These are phyloP conservation scores for Anhinga anhinga DNA, from an alignment of 2,113 vertebrate genomes.

Conservation along the genomic window DNA sequence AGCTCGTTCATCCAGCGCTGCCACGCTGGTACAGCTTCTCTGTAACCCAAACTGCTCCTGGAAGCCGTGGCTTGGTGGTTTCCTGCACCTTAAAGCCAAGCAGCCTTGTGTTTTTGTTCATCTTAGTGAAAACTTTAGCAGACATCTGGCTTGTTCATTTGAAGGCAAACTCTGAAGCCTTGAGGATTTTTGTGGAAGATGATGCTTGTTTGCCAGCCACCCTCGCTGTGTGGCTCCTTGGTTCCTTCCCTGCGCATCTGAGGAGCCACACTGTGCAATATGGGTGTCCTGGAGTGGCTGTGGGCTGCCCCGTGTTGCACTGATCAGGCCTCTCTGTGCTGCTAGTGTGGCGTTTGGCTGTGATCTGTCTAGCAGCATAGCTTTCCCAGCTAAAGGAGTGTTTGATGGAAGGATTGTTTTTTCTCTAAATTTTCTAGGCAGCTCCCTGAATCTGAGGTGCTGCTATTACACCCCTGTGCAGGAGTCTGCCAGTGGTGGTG, in stretches of 20 bases:
- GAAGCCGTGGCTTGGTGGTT: neutral
- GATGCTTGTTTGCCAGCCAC: neutral
- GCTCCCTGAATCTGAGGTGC: neutral
- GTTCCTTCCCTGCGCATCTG: neutral
- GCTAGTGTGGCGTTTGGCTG: neutral
- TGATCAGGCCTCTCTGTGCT: neutral
- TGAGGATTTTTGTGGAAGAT: neutral
- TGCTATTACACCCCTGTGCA: neutral
- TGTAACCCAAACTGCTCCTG: neutral
- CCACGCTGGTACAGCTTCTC: neutral
- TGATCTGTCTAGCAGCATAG: neutral
- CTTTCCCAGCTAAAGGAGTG: neutral
- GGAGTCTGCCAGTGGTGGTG: neutral
- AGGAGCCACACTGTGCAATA: neutral
- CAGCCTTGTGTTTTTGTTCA: neutral
- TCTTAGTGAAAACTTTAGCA: neutral
- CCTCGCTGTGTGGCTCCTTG: neutral
- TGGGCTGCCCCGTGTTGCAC: neutral
- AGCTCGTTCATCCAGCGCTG: neutral
- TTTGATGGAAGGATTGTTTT: neutral
- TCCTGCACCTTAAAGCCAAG: neutral
- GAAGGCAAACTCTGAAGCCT: neutral
- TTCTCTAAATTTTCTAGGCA: neutral
- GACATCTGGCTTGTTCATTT: neutral
- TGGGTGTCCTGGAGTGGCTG: neutral